Percentiles rank a stretch among this genome's conserved stretches.
These are phyloP conservation scores for Sternarchorhynchus goeldii DNA, from an alignment of 2,797 vertebrate species.

Conservation along the genomic window DNA sequence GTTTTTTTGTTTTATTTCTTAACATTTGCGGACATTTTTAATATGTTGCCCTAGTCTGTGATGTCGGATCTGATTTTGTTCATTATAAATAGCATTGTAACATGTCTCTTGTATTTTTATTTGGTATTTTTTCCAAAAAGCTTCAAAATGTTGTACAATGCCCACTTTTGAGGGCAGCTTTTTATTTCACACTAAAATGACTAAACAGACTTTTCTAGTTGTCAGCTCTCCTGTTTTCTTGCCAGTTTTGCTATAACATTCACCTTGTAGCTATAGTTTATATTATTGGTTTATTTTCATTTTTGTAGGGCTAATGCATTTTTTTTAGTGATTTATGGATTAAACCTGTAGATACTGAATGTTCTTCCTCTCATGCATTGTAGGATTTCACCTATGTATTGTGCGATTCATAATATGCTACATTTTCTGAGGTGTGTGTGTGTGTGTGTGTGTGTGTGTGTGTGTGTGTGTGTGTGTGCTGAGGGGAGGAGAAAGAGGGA, in stretches of 20 bases:
- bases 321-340: not conserved
- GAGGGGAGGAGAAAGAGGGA: no score
- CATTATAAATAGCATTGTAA: slow-evolving; percentile 74
- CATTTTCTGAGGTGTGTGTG: no score
- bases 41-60: slow-evolving; percentile 47
- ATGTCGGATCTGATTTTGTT: slow-evolving; percentile 55
- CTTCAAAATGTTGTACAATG: slow-evolving; percentile 57
- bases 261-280: not conserved
- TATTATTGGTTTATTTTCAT: not conserved
- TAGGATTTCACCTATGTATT: no score
- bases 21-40: slow-evolving; percentile 33
- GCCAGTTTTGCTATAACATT: not conserved
- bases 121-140: slow-evolving; percentile 52
- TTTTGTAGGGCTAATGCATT: not conserved
- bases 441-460: no score
- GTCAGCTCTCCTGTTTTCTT: slow-evolving; percentile 52
- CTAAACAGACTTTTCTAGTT: slow-evolving; percentile 53
- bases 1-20: slow-evolving; percentile 40
- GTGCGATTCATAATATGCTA: no score
- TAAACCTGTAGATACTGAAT: not conserved
- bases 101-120: slow-evolving; percentile 67
- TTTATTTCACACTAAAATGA: slow-evolving; percentile 65
- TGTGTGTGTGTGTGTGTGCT: no score
- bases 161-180: slow-evolving; percentile 59
- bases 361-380: not conserved